These are phyloP conservation scores for Eupithecia tripunctaria DNA, from an alignment of 2,888 invertebrate genomes.

Conservation along the genomic window DNA sequence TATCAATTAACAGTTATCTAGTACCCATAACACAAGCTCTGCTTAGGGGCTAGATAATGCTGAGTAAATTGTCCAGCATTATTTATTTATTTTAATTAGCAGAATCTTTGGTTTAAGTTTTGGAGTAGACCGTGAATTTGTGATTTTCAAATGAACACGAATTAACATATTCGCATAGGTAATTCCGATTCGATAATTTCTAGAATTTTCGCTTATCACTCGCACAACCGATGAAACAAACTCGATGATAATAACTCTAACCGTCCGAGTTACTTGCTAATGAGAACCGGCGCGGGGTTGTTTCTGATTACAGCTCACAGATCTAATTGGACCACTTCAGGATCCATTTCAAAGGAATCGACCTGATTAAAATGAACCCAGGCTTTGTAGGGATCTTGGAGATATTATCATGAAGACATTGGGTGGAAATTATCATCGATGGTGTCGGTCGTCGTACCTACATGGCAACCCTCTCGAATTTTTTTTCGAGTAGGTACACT, in stretches of 20 bases:
- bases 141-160: neutral
- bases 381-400: slow-evolving; percentile 4
- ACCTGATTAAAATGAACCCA: slow-evolving; percentile 22
- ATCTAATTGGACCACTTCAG: slow-evolving; percentile 55
- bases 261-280: slow-evolving; percentile 71
- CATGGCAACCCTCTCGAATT: too few species aligned
- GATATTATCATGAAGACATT: neutral
- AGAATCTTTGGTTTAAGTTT: too few species aligned
- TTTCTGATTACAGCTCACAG: slow-evolving; percentile 64
- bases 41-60: too few species aligned
- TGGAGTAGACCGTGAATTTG: too few species aligned
- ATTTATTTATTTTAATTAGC: too few species aligned
- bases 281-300: slow-evolving; percentile 58
- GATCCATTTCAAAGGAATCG: slow-evolving; percentile 29
- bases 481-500: too few species aligned
- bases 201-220: slow-evolving; percentile 37
- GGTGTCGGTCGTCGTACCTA: too few species aligned
- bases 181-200: neutral
- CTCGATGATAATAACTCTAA: slow-evolving; percentile 65
- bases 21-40: too few species aligned
- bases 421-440: neutral
- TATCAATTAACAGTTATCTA: too few species aligned
- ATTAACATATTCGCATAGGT: too few species aligned
- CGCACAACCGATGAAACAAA: slow-evolving; percentile 44
- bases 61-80: too few species aligned